Conservation (phyloP, 2,888 invertebrate species). For the Eilema sororculum region DNA sequence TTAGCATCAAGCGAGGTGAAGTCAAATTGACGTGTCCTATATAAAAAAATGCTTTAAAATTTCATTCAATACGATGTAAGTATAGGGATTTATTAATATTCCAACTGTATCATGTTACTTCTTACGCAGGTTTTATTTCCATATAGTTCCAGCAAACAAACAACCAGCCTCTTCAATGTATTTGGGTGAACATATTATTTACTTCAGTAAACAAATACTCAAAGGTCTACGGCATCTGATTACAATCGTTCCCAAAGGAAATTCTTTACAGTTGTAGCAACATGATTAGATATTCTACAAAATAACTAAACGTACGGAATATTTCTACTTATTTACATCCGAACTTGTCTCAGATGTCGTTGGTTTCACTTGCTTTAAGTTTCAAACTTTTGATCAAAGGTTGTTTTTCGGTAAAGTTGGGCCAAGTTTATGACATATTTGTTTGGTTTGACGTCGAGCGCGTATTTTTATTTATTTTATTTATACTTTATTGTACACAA, state of each 20-base stretch:
- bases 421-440: slow-evolving; percentile 30
- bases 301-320: slow-evolving; percentile 35
- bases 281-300: slow-evolving; percentile 40
- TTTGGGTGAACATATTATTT: slow-evolving; percentile 11
- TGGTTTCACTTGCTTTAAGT: slow-evolving; percentile 33
- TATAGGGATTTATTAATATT: not conserved
- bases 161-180: not conserved
- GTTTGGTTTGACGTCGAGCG: slow-evolving; percentile 31
- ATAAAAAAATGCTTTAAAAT: too few species aligned
- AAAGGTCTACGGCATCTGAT: slow-evolving; percentile 41
- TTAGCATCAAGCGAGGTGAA: too few species aligned
- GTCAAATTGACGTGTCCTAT: too few species aligned
- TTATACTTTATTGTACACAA: too few species aligned
- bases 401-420: slow-evolving; percentile 28
- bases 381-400: slow-evolving; percentile 24
- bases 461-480: too few species aligned
- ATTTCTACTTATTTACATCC: slow-evolving; percentile 25
- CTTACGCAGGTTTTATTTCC: not conserved
- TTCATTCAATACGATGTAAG: too few species aligned
- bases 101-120: not conserved
- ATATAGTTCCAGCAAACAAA: slow-evolving; percentile 1
- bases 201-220: slow-evolving; percentile 30
- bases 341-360: slow-evolving; percentile 27
- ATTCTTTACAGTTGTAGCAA: slow-evolving; percentile 32
- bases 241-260: slow-evolving; percentile 41